Conservation (phyloP, 2,113 vertebrate species). For the Poecile atricapillus region DNA sequence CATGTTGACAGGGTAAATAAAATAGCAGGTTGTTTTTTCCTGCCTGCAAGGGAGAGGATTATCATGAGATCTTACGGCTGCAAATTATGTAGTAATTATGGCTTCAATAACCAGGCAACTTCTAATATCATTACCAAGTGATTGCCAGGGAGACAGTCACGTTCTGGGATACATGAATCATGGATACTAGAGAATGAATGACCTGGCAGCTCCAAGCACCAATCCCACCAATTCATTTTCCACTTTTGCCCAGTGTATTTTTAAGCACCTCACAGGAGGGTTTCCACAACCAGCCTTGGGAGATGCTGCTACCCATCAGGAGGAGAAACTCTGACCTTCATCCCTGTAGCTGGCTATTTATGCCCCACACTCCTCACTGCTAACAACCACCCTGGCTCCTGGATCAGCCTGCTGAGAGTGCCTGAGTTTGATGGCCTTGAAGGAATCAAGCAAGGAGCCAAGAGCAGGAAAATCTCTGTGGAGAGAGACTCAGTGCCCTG, state of each 20-base stretch:
- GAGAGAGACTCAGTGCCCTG: not conserved
- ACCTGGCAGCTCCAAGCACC: not conserved
- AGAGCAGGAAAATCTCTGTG: not conserved
- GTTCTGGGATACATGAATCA: not conserved
- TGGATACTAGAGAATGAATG: not conserved
- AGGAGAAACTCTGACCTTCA: not conserved
- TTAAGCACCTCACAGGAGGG: not conserved
- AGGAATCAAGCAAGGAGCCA: not conserved
- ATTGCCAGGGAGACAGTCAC: not conserved
- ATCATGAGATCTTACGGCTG: conserved; percentile 8
- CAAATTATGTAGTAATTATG: conserved; percentile 34
- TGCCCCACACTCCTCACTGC: not conserved
- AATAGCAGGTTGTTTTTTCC: conserved; percentile 43
- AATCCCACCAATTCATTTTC: not conserved
- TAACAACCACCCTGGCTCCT: not conserved
- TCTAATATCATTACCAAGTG: not conserved
- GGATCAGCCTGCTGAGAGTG: not conserved
- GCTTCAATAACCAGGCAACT: conserved; percentile 21
- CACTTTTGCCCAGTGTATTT: not conserved
- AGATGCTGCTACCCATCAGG: not conserved
- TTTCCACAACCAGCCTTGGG: not conserved
- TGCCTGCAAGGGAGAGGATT: conserved; percentile 1
- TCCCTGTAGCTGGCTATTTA: not conserved
- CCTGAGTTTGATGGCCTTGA: not conserved
- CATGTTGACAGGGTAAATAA: conserved; percentile 59